phyloP scores from a whole-genome alignment of 2,888 invertebrate genomes.

The Halictus ligatus region DNA sequence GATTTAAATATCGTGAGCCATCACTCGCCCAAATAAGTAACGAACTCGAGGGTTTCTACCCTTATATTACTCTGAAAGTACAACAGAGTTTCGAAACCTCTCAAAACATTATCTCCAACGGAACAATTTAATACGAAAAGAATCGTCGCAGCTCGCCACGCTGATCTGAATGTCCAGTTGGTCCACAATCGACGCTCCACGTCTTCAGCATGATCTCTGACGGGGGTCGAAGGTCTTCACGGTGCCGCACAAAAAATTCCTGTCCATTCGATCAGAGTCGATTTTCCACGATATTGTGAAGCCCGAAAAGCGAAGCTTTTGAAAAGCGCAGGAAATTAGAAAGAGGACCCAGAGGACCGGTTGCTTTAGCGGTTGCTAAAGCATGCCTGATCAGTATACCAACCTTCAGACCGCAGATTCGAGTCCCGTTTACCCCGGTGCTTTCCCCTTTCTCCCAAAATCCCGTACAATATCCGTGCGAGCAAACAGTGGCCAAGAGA shows the following conservation, averaged over 20 bases:
- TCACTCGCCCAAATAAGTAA: neutral
- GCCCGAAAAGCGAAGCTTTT: neutral
- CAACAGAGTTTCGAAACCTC: neutral
- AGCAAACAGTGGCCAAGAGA: neutral
- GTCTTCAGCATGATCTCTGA: neutral
- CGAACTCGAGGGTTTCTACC: neutral
- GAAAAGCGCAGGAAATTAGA: constrained; percentile 1
- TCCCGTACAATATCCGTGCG: neutral
- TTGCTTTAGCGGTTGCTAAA: neutral
- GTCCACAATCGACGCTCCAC: neutral
- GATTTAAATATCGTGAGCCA: neutral
- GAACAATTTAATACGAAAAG: neutral
- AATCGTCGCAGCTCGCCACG: neutral
- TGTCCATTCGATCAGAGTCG: neutral
- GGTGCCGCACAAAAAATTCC: neutral
- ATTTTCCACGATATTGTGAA: neutral
- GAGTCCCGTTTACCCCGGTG: neutral
- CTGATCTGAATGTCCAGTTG: neutral
- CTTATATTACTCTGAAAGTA: neutral
- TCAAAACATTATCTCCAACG: neutral
- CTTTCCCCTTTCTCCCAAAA: neutral
- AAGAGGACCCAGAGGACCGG: neutral
- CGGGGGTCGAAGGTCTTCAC: neutral
- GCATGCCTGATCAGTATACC: neutral
- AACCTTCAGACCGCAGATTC: neutral